These are phyloP conservation scores for Nemurella pictetii DNA, from an alignment of 2,888 invertebrate genomes.

Conservation along the genomic window DNA sequence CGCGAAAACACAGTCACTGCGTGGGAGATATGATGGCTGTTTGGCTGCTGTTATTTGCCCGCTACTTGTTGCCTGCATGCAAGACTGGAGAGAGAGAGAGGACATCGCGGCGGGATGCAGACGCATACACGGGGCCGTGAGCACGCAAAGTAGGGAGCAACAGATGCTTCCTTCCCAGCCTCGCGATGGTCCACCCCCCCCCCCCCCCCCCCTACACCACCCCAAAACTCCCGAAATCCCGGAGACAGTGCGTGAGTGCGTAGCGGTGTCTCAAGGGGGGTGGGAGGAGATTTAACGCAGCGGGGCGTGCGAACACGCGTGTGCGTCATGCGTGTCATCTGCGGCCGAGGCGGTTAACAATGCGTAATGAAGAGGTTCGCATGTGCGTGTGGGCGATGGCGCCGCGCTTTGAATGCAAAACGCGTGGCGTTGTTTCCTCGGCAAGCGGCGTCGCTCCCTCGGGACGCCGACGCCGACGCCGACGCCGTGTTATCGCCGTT, in stretches of 20 bases:
- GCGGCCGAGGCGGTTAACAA: neutral
- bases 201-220: neutral
- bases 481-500: no score
- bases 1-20: neutral
- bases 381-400: neutral
- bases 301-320: neutral
- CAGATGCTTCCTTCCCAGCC: neutral
- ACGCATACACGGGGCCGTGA: neutral
- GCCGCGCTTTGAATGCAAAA: neutral
- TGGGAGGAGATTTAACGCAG: neutral
- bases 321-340: neutral
- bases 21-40: neutral
- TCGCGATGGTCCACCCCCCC: neutral
- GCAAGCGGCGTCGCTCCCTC: neutral
- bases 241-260: neutral
- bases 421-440: neutral
- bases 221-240: neutral
- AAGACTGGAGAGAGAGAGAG: neutral
- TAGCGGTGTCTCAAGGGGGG: neutral
- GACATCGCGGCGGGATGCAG: neutral
- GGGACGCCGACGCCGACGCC: no score
- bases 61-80: neutral
- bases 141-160: neutral
- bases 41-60: neutral
- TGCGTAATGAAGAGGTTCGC: neutral